Evolutionary conservation across 64 coral and sea anemone species (phyloP).

Genomic region (Catalaphyllia jardinei): DNA sequence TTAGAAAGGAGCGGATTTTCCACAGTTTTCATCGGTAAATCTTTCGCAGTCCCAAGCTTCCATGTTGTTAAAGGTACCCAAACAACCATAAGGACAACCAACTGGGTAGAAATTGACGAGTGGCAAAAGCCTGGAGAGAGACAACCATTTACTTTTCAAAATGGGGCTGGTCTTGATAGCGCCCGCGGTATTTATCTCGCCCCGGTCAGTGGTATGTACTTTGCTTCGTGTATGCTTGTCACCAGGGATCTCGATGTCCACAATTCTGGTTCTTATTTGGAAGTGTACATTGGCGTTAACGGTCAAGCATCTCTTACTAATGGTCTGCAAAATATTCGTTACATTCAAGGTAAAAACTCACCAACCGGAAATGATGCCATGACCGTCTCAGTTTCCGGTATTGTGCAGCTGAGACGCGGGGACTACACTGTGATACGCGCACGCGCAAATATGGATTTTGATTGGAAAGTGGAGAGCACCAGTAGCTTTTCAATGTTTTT

Average conservation of each 20-base stretch:
- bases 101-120: slow-evolving; percentile 49
- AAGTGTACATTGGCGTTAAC: slow-evolving; percentile 63
- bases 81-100: slow-evolving; percentile 27
- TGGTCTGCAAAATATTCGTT: slow-evolving; percentile 65
- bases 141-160: slow-evolving; percentile 32
- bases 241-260: slow-evolving; percentile 10
- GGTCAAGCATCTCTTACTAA: slow-evolving; percentile 24
- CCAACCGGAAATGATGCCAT: slow-evolving; percentile 13
- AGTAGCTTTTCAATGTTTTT: slow-evolving; percentile 67
- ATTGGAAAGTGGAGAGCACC: slow-evolving; percentile 55
- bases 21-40: slow-evolving; percentile 53
- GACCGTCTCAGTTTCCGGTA: slow-evolving; percentile 54
- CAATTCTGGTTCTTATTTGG: slow-evolving; percentile 30
- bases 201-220: slow-evolving; percentile 63
- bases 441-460: slow-evolving; percentile 26
- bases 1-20: slow-evolving; percentile 54
- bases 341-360: slow-evolving; percentile 16
- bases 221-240: slow-evolving; percentile 46
- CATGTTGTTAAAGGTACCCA: slow-evolving; percentile 50
- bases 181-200: slow-evolving; percentile 49
- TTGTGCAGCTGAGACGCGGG: slow-evolving; percentile 43
- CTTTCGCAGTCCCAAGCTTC: slow-evolving; percentile 43
- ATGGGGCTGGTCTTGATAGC: slow-evolving; percentile 31
- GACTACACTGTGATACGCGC: slow-evolving; percentile 58
- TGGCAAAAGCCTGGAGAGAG: slow-evolving; percentile 18